Conservation (phyloP, 2,797 vertebrate genomes). For the Cheirogaleus major region DNA sequence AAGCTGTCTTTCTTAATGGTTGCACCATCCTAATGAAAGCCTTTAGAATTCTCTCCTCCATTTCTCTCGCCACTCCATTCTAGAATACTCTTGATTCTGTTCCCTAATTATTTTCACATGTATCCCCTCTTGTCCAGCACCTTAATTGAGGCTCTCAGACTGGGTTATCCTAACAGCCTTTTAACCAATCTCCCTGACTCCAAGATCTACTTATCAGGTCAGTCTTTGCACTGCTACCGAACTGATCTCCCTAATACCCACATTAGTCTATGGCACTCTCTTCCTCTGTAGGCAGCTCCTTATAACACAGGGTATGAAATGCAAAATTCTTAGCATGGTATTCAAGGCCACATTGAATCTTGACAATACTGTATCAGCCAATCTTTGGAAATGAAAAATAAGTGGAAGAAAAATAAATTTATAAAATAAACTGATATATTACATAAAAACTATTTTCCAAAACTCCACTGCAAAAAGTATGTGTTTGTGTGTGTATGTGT, state of each 20-base stretch:
- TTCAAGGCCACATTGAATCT: background rate
- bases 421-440: conserved; percentile 9
- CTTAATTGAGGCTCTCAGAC: background rate
- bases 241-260: background rate
- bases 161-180: background rate
- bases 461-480: background rate
- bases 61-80: background rate
- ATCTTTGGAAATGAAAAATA: conserved; percentile 1
- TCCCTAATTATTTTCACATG: background rate
- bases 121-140: background rate
- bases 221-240: background rate
- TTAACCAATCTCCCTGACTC: background rate
- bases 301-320: background rate
- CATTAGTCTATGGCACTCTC: background rate
- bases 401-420: conserved; percentile 41
- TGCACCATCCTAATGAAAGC: background rate
- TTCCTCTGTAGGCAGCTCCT: background rate
- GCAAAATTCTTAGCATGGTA: background rate
- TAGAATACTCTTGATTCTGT: background rate
- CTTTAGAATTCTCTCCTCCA: background rate
- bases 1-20: background rate
- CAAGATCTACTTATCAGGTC: background rate
- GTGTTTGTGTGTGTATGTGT: background rate
- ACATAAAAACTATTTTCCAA: background rate
- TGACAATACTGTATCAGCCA: background rate